phyloP scores from a whole-genome alignment of 2,113 vertebrate species.

The Phyllopteryx taeniolatus region DNA sequence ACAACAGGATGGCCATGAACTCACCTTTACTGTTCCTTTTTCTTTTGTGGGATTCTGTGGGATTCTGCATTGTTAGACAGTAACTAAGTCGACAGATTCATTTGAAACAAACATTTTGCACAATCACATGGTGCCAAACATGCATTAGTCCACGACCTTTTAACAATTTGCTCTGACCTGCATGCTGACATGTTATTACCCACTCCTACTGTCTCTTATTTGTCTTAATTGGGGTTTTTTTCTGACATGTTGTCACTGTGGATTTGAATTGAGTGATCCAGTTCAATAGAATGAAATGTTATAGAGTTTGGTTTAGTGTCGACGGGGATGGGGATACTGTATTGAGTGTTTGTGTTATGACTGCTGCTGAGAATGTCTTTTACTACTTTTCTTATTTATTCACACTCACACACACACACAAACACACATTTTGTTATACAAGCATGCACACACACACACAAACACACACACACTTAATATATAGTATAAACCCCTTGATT shows the following conservation, averaged over 20 bases:
- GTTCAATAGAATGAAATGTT: conserved; percentile 43
- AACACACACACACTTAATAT: conserved; percentile 7
- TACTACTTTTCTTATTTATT: conserved; percentile 12
- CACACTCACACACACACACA: conserved; percentile 17
- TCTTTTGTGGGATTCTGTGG: neutral
- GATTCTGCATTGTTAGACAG: neutral
- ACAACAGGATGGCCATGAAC: neutral
- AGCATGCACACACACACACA: conserved; percentile 33
- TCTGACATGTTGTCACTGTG: conserved; percentile 38
- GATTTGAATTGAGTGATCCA: conserved; percentile 34
- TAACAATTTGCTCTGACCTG: conserved; percentile 38
- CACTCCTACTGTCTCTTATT: conserved; percentile 38
- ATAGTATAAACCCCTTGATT: conserved; percentile 33
- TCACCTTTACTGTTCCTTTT: neutral
- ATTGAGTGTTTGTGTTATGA: conserved; percentile 28
- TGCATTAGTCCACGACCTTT: neutral
- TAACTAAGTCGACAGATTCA: neutral
- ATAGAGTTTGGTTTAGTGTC: conserved; percentile 36
- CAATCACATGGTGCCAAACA: conserved; percentile 13
- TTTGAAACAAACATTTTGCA: conserved; percentile 15
- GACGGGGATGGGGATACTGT: conserved; percentile 27
- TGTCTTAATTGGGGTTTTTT: conserved; percentile 23
- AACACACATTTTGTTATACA: neutral
- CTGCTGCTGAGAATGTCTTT: conserved; percentile 57
- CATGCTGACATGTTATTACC: conserved; percentile 53